Base-by-base conservation (phyloP, 2,888 invertebrate species). In the Bruchidius siliquastri region DNA sequence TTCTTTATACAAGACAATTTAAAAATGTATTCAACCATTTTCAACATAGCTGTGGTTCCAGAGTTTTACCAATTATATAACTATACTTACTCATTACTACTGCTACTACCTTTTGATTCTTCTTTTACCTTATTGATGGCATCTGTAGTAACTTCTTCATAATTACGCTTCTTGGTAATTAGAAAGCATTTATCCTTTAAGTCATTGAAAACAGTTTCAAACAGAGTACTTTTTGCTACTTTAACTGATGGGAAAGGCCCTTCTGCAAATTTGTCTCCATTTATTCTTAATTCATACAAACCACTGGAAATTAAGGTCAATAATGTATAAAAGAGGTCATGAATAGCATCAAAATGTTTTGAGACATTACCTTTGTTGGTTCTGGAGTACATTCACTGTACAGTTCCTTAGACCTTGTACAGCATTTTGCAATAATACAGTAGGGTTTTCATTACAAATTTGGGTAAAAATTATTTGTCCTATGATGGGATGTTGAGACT, bases 141-240 rank as follows among this genome's bases (percentile, higher is more conserved):
- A 72, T 78, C 76, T 71, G 79, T 80, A 0, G 77, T 79, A 21
- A 82, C 79, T 72, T 81, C 82, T 73, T 80, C 81, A 70, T 79
- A 80, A 71, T 77, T 77, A 0, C 78, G 76, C 74, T 82, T 81
- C 73, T 80, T 81, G 6, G 77, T 74, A 66, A 82, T 78, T 68
- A 76, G 79, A 72, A 82, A 82, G 74, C 82, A 82, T 72, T 81
- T 79, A 70, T 79, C 78, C 72, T 74, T 80, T 20, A 82, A 73
- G n/a, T 77, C 73, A 13, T 80, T 77, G 0, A 82, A 22, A 8
- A 79, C 81, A 73, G 76, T 74, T 75, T 81, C 80, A n/a, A 79
- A 78, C 69, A 82, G 71, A 13, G 74, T 73, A 72, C 76, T 76
- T 76, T 81, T 82, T 8, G 82, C 81, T 67, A 69, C 6, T 74